Conservation (phyloP, 2,113 vertebrate species). For the Nanger granti region DNA sequence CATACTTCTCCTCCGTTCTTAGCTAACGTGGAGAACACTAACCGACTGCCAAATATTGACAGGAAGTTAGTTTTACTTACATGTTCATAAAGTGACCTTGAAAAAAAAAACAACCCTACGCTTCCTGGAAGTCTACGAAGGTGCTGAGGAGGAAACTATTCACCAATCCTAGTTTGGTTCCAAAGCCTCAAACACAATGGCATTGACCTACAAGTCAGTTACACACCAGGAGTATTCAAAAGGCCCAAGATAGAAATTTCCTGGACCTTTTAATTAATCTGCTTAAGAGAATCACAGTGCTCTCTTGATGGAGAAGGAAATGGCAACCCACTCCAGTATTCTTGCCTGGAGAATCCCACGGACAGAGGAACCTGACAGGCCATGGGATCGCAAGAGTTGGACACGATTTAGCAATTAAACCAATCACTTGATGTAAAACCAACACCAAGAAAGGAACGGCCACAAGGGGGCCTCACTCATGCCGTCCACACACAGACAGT, state of each 20-base stretch:
- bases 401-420: no score
- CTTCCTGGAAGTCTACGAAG: not conserved
- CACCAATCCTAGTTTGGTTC: not conserved
- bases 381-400: no score
- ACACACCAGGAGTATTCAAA: not conserved
- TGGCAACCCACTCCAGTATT: no score
- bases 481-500: no score
- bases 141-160: not conserved
- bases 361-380: no score
- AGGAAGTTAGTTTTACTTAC: slow-evolving; percentile 12
- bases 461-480: not conserved
- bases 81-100: not conserved
- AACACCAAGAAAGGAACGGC: not conserved
- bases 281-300: not conserved
- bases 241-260: not conserved
- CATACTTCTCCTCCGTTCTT: not conserved
- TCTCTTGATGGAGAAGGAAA: not conserved
- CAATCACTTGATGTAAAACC: not conserved
- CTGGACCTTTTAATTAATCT: not conserved
- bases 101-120: not conserved
- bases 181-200: not conserved
- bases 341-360: no score
- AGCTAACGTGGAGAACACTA: not conserved
- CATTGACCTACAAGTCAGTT: not conserved
- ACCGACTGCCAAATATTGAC: not conserved